These are phyloP conservation scores for Gnatocerus cornutus DNA, from an alignment of 2,888 invertebrate genomes.

Conservation along the genomic window DNA sequence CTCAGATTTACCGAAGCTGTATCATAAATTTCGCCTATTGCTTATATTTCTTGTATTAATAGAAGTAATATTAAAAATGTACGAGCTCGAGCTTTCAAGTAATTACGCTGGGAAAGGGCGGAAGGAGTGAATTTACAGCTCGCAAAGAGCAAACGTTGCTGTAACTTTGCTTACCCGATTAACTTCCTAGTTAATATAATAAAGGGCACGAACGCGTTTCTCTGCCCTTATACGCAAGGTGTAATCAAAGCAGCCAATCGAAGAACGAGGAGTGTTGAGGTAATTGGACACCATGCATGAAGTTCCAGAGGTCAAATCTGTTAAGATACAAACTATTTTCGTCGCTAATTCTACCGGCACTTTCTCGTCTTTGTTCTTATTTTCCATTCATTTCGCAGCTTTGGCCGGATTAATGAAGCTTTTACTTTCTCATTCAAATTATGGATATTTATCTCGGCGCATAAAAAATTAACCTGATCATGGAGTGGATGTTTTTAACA, in stretches of 20 bases:
- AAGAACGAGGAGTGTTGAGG: background rate
- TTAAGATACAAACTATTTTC: background rate
- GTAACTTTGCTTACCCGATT: constrained; percentile 50
- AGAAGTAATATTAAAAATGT: constrained; percentile 47
- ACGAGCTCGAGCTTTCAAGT: constrained; percentile 45
- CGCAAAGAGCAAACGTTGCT: constrained; percentile 48
- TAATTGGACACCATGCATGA: background rate
- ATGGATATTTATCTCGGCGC: background rate
- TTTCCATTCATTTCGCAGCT: too few species aligned
- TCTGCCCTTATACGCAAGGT: constrained; percentile 31
- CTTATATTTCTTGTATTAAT: constrained; percentile 40
- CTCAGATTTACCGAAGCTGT: background rate
- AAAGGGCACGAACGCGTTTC: constrained; percentile 38
- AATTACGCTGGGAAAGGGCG: constrained; percentile 42
- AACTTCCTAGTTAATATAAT: constrained; percentile 49
- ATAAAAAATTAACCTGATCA: background rate
- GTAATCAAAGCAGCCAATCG: constrained; percentile 18
- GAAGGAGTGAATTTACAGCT: constrained; percentile 45
- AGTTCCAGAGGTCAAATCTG: background rate
- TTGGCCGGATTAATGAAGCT: background rate
- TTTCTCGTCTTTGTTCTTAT: background rate
- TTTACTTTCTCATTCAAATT: background rate
- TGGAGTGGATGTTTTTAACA: background rate
- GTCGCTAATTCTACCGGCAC: background rate
- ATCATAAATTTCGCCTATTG: constrained; percentile 35